phyloP scores from a whole-genome alignment of 2,888 invertebrate species.

The Rotaria magnacalcarata region DNA sequence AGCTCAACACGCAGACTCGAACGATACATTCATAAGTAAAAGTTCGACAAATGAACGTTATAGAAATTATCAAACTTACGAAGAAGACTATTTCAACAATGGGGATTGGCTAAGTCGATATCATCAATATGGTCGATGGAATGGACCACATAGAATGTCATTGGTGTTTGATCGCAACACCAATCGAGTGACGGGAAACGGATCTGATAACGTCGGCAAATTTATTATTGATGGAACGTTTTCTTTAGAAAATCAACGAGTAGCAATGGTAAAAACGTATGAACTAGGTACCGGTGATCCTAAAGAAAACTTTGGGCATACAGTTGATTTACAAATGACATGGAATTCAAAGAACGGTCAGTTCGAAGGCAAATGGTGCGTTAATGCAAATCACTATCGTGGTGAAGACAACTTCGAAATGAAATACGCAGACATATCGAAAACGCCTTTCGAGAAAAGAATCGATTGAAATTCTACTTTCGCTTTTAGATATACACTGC shows the following conservation, averaged over 20 bases:
- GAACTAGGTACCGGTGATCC: neutral
- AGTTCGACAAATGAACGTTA: neutral
- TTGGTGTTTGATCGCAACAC: neutral
- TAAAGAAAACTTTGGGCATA: neutral
- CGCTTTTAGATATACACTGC: too few species aligned
- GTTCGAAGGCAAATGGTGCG: neutral
- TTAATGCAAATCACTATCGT: neutral
- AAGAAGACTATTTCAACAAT: neutral
- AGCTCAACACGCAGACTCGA: neutral
- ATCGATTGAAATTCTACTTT: neutral
- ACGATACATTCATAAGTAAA: neutral
- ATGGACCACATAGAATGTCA: neutral
- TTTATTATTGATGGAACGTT: neutral
- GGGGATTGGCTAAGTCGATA: neutral
- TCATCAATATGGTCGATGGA: neutral
- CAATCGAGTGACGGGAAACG: neutral
- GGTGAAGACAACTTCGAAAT: neutral
- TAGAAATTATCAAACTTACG: neutral
- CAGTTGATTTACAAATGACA: neutral
- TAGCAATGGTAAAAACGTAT: neutral
- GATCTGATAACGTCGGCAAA: neutral
- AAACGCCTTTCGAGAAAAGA: neutral
- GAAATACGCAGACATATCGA: neutral
- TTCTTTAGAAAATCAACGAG: neutral
- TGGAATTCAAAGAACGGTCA: neutral